phyloP scores from a whole-genome alignment of 2,888 invertebrate genomes.

The Diaprepes abbreviatus region DNA sequence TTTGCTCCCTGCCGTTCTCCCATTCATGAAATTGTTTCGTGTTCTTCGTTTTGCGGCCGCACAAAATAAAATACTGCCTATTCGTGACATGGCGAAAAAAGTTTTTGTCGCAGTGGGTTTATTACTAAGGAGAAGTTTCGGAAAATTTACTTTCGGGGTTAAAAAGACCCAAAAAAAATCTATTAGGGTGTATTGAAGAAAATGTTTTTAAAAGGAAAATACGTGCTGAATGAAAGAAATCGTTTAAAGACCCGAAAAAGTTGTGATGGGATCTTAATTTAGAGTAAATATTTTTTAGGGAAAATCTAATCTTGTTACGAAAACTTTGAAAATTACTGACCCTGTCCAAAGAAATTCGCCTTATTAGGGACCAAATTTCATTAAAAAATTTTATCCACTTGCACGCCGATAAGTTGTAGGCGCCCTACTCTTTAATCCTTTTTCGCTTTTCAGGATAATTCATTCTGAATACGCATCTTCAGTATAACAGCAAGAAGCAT shows the following conservation, averaged over 20 bases:
- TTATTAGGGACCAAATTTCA: too few species aligned
- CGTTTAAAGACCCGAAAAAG: neutral
- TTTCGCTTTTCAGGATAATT: too few species aligned
- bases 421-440: too few species aligned
- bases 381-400: too few species aligned
- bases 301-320: too few species aligned
- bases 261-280: too few species aligned
- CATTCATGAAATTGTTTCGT: slow-evolving; percentile 49
- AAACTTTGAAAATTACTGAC: too few species aligned
- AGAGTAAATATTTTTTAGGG: too few species aligned
- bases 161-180: slow-evolving; percentile 15
- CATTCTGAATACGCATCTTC: too few species aligned
- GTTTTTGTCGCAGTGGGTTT: slow-evolving; percentile 46
- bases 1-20: slow-evolving; percentile 30
- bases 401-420: too few species aligned
- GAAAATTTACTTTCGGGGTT: slow-evolving; percentile 9
- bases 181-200: slow-evolving; percentile 17
- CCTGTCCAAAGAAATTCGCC: too few species aligned
- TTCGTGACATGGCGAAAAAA: slow-evolving; percentile 45
- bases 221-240: neutral
- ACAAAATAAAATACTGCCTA: slow-evolving; percentile 47
- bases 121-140: slow-evolving; percentile 30
- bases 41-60: slow-evolving; percentile 46
- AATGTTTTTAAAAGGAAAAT: slow-evolving; percentile 1
- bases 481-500: too few species aligned